Evolutionary conservation across 1,140 invertebrate genomes (phyloP).

Genomic region (Zaprionus africanus): DNA sequence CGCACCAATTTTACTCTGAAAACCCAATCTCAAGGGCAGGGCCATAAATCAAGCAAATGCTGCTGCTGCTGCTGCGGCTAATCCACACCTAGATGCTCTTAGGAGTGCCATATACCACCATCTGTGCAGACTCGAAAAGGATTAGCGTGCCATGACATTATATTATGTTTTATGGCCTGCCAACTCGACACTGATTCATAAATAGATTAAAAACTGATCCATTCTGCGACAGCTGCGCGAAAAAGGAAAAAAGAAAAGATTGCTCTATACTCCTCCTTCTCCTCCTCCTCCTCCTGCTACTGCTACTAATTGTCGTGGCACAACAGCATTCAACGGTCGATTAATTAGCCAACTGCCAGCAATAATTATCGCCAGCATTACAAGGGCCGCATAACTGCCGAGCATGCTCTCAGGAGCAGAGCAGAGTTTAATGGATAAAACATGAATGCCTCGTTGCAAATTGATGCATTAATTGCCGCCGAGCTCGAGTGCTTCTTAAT

Average conservation of each 20-base stretch:
- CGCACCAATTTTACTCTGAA: slow-evolving; percentile 62
- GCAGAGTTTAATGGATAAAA: slow-evolving; percentile 37
- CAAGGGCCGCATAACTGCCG: slow-evolving; percentile 13
- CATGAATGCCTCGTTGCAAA: slow-evolving; percentile 31
- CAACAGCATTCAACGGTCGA: slow-evolving; percentile 17
- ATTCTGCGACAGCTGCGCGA: slow-evolving; percentile 58
- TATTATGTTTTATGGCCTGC: slow-evolving; percentile 52
- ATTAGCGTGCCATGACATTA: slow-evolving; percentile 43
- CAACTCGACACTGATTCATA: slow-evolving; percentile 68
- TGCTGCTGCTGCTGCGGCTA: slow-evolving; percentile 26
- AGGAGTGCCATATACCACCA: not conserved
- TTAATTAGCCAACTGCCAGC: slow-evolving; percentile 39
- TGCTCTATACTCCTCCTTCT: not conserved
- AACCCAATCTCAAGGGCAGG: slow-evolving; percentile 12
- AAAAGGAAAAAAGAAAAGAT: slow-evolving; percentile 23
- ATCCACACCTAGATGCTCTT: slow-evolving; percentile 34
- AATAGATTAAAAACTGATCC: slow-evolving; percentile 69
- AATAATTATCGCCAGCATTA: slow-evolving; percentile 42
- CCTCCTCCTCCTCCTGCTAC: too few relatives aligned
- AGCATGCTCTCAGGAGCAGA: slow-evolving; percentile 10
- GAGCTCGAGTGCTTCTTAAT: slow-evolving; percentile 17
- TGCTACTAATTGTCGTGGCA: not conserved
- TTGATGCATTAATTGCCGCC: slow-evolving; percentile 41
- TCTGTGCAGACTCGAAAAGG: slow-evolving; percentile 48
- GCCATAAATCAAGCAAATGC: slow-evolving; percentile 46